Conservation (phyloP, 2,113 vertebrate genomes). For the Emydura subglobosa region DNA sequence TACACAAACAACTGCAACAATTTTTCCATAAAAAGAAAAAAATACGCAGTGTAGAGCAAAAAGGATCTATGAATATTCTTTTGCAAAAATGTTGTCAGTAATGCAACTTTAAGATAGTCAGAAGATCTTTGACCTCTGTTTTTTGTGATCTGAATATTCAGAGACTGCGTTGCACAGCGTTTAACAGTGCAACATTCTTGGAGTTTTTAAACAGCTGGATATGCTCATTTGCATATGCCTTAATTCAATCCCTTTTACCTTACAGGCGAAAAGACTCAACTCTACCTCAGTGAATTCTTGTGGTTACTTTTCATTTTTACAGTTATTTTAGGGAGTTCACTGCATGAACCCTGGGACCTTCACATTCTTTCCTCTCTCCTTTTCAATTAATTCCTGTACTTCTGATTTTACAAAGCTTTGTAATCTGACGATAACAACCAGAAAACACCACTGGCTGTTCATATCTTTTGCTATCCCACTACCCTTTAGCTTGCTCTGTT, state of each 20-base stretch:
- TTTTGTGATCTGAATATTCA: slow-evolving; percentile 67
- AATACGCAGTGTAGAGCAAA: background rate
- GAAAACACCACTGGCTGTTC: slow-evolving; percentile 29
- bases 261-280: background rate
- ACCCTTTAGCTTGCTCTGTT: background rate
- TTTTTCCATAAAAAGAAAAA: background rate
- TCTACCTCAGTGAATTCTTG: slow-evolving; percentile 49
- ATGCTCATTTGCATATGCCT: slow-evolving; percentile 59
- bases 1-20: background rate
- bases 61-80: background rate
- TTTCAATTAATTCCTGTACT: slow-evolving; percentile 13
- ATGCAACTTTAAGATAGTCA: background rate
- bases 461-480: slow-evolving; percentile 1
- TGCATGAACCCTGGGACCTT: slow-evolving; percentile 3
- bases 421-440: slow-evolving; percentile 29
- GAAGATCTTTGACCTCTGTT: slow-evolving; percentile 1
- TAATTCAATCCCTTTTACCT: slow-evolving; percentile 56
- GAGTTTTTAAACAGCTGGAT: slow-evolving; percentile 61
- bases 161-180: slow-evolving; percentile 41
- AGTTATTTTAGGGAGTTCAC: slow-evolving; percentile 57
- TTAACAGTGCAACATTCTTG: slow-evolving; percentile 61
- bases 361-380: slow-evolving; percentile 1
- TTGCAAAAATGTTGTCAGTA: background rate
- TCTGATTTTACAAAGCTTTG: slow-evolving; percentile 23
- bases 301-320: slow-evolving; percentile 60